A percentile compares a stretch with the other conserved stretches of the same genome.
phyloP scores from a whole-genome alignment of 2,113 vertebrate genomes.

The Ammospiza nelsoni region DNA sequence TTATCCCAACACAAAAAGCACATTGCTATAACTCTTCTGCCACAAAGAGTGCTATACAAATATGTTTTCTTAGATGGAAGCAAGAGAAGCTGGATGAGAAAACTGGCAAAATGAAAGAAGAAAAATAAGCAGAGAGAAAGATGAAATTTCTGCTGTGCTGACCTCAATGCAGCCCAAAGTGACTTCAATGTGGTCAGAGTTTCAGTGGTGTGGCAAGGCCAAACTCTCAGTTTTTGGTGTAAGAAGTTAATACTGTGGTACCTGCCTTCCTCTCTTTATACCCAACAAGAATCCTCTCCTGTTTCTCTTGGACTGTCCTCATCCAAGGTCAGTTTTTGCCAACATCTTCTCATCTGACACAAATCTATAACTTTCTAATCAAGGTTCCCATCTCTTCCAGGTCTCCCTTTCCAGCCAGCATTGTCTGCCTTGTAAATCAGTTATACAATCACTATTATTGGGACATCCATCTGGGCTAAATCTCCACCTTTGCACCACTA shows the following conservation, averaged over 20 bases:
- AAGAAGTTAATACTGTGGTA: background rate
- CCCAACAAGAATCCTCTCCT: background rate
- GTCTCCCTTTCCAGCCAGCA: background rate
- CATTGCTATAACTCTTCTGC: background rate
- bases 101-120: background rate
- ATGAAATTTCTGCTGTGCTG: background rate
- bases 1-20: background rate
- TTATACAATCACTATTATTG: background rate
- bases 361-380: background rate
- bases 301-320: background rate
- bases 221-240: background rate
- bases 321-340: background rate
- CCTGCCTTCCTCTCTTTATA: background rate
- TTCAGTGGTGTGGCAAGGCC: background rate
- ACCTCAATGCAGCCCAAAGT: background rate
- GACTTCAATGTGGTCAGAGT: background rate
- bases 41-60: background rate
- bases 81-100: background rate
- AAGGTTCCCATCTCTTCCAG: background rate
- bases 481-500: background rate
- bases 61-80: background rate
- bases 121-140: background rate
- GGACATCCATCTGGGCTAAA: background rate
- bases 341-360: background rate
- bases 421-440: background rate